These are phyloP conservation scores for Trichosurus vulpecula DNA, from an alignment of 2,797 vertebrate genomes.

Conservation along the genomic window DNA sequence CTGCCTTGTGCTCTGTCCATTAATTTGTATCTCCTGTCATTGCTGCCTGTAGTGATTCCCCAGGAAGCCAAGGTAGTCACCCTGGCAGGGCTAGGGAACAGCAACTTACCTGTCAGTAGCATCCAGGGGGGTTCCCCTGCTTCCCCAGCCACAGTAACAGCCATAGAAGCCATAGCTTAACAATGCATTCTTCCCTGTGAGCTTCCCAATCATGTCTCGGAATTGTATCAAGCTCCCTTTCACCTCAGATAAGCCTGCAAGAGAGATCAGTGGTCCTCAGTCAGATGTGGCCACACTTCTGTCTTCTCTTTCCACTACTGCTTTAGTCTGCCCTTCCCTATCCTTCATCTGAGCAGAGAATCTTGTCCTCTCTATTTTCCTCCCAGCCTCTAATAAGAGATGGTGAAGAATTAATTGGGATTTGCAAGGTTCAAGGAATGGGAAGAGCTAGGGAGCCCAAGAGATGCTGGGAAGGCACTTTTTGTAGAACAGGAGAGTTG, in stretches of 20 bases:
- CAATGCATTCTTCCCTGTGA: not conserved
- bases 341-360: not conserved
- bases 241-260: not conserved
- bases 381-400: not conserved
- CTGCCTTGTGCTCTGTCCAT: too few species aligned
- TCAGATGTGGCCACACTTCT: not conserved
- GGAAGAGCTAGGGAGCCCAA: not conserved
- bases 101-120: conserved; percentile 39
- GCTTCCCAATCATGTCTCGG: fast-evolving
- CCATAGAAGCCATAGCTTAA: not conserved
- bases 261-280: too few species aligned
- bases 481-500: not conserved
- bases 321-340: not conserved
- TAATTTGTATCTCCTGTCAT: too few species aligned
- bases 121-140: conserved; percentile 61
- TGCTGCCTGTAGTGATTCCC: not conserved
- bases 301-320: not conserved
- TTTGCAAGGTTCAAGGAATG: not conserved
- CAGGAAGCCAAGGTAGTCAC: not conserved
- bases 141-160: conserved; percentile 29
- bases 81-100: not conserved
- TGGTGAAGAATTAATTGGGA: not conserved
- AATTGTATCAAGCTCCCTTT: not conserved
- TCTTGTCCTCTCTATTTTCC: not conserved
- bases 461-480: too few species aligned